Evolutionary conservation across 1,140 invertebrate genomes (phyloP), one percentile per base, ranked within the genome.

Genomic region (Brachystomella parvula): DNA sequence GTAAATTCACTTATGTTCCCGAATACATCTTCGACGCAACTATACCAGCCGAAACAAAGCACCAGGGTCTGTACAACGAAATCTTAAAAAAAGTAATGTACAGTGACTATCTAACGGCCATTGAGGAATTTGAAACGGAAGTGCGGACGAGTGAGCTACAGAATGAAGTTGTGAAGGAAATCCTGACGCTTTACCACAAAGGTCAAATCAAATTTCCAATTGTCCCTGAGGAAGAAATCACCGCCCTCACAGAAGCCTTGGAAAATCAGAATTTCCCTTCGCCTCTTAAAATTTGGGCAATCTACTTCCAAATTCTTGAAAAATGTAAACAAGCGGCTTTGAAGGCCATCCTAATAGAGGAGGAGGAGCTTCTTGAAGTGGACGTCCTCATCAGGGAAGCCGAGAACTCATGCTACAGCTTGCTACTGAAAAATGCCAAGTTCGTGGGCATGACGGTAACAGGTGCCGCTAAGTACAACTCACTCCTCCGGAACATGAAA

Each of bases 381-480:
- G 63, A 69, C 47, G 61, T 61, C n/a, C 21, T 49, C 44, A 19
- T 69, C 3, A 29, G 53, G 24, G 62, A 61, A 32, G 44, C 60
- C 2, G 39, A 65, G 26, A 49, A 17, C 1, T 32, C 17, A 12
- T 53, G 65, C 2, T 61, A 70, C 28, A 61, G 31, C 6, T n/a
- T 39, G 17, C 2, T 70, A 2, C 35, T 70, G 15, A 35, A 62
- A 21, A 15, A 28, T 1, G 58, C 57, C 2, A 61, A 63, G 31
- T 31, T 71, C 47, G 70, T 71, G n/a, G 70, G 70, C 35, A 77
- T 83, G 75, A 83, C 82, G 19, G 83, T 80, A 2, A 82, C 82
- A 17, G 82, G 80, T 58, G 81, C 82, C 17, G 79, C 81, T 21
- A 79, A 79, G 66, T 75, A 76, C 64, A 73, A 71, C 19, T 59